Percentiles rank a stretch among this genome's conserved stretches.
Evolutionary conservation across 2,113 vertebrate species (phyloP).

Genomic region (Tympanuchus pallidicinctus): DNA sequence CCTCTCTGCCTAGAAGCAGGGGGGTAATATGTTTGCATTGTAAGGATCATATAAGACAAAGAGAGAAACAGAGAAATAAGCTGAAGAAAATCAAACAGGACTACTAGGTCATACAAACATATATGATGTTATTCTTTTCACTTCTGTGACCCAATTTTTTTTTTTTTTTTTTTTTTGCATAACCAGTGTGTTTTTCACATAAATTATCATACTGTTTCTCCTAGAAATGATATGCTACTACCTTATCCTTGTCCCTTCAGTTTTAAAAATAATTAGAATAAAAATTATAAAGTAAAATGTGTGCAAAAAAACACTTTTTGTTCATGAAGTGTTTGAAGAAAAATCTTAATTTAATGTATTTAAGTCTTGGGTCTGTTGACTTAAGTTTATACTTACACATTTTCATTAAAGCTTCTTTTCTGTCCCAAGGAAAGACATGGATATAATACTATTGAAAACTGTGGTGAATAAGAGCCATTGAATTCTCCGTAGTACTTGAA

Average conservation of each 20-base stretch:
- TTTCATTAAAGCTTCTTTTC: background rate
- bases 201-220: background rate
- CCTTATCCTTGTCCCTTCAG: background rate
- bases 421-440: background rate
- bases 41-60: background rate
- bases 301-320: fast-evolving
- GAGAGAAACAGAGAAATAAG: background rate
- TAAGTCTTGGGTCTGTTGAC: background rate
- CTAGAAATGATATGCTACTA: background rate
- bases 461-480: background rate
- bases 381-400: background rate
- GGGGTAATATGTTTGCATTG: background rate
- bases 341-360: background rate
- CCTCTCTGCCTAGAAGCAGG: background rate
- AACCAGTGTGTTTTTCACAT: background rate
- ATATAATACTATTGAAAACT: background rate
- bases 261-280: background rate
- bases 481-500: background rate
- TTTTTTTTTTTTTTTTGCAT: background rate
- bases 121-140: background rate
- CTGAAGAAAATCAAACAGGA: background rate
- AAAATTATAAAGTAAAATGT: background rate
- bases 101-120: background rate
- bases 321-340: background rate
- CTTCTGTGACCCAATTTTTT: background rate